phyloP scores from a whole-genome alignment of 2,113 vertebrate species.

The Zosterops lateralis region DNA sequence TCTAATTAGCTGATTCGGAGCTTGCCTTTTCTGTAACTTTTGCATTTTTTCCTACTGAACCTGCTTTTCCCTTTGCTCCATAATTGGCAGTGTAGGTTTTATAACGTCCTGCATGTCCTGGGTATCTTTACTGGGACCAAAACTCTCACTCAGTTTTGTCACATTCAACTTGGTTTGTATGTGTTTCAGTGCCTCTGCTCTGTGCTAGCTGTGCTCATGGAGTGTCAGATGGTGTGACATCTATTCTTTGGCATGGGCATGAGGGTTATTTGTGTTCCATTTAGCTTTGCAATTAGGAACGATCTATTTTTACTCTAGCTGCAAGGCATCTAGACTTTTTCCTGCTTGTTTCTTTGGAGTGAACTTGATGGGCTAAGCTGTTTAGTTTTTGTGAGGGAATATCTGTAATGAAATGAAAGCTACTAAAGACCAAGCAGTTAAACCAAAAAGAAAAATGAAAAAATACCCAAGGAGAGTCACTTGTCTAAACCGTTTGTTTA shows the following conservation, averaged over 20 bases:
- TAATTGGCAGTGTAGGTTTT: not conserved
- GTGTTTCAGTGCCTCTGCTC: not conserved
- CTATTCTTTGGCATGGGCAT: not conserved
- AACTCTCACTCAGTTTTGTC: not conserved
- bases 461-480: not conserved
- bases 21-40: not conserved
- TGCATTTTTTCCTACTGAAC: not conserved
- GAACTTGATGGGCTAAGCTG: constrained; percentile 19
- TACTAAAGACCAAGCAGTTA: constrained; percentile 6
- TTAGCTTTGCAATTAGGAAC: constrained; percentile 18
- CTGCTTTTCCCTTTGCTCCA: not conserved
- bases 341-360: constrained; percentile 4
- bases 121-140: not conserved
- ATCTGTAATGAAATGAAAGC: not conserved
- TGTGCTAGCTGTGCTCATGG: not conserved
- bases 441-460: not conserved
- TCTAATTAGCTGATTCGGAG: not conserved
- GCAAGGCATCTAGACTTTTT: not conserved
- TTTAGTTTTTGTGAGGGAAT: constrained; percentile 6
- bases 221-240: not conserved
- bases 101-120: not conserved
- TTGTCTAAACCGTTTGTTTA: not conserved
- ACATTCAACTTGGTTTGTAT: not conserved
- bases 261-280: constrained; percentile 16
- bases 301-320: constrained; percentile 28